A percentile compares a stretch with the other conserved stretches of the same genome.
Evolutionary conservation across 1,140 invertebrate genomes (phyloP).

Genomic region (Bombus sibiricus): DNA sequence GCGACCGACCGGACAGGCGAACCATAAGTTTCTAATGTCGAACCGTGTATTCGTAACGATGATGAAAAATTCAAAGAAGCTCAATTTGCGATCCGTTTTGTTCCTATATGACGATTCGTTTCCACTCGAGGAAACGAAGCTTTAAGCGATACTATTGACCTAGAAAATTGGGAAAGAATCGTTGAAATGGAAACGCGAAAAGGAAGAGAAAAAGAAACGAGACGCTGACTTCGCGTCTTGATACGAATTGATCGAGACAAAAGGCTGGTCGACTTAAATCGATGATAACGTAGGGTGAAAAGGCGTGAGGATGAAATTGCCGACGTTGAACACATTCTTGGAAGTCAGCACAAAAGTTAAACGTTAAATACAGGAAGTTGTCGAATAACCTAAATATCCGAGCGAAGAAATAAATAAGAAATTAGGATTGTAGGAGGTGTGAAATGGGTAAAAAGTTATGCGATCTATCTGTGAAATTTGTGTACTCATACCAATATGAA

Average conservation of each 20-base stretch:
- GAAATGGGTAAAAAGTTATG: not conserved
- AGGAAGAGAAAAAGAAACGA: not conserved
- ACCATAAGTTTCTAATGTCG: not conserved
- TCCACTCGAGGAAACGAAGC: not conserved
- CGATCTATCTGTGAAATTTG: not conserved
- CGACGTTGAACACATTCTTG: not conserved
- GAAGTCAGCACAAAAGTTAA: not conserved
- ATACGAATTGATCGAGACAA: slow-evolving; percentile 3
- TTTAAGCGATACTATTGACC: slow-evolving; percentile 2
- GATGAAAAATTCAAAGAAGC: not conserved
- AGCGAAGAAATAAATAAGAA: not conserved
- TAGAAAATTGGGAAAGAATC: not conserved
- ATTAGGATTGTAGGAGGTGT: not conserved
- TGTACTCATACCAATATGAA: not conserved
- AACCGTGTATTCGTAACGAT: no score
- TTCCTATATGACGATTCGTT: not conserved
- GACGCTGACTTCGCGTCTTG: slow-evolving; percentile 24
- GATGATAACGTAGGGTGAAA: not conserved
- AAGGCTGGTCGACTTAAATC: not conserved
- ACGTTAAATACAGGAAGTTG: not conserved
- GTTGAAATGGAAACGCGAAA: not conserved
- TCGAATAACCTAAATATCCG: no score
- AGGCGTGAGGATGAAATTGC: not conserved
- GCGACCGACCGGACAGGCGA: no score
- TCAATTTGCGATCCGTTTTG: not conserved